A percentile compares a stretch with the other conserved stretches of the same genome.
phyloP scores from a whole-genome alignment of 2,888 invertebrate genomes.

The Podabrus alpinus region DNA sequence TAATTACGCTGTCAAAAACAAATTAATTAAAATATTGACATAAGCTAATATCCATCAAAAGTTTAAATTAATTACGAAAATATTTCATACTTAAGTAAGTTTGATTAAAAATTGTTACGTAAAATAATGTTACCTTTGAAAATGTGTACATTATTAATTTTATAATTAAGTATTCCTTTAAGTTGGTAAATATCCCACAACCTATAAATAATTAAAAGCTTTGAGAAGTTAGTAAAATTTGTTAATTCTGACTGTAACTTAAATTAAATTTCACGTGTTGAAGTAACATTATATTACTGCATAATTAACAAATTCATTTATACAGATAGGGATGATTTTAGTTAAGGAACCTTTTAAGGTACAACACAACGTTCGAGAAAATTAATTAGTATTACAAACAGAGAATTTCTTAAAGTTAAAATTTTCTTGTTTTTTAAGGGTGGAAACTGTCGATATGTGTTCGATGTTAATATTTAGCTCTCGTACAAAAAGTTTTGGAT shows the following conservation, averaged over 20 bases:
- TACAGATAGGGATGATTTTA: neutral
- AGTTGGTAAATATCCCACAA: slow-evolving; percentile 2
- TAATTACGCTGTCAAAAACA: neutral
- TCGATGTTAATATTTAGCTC: neutral
- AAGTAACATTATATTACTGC: neutral
- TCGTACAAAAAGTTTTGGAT: neutral
- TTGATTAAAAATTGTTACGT: neutral
- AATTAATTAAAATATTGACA: neutral
- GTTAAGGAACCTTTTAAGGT: neutral
- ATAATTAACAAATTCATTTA: neutral
- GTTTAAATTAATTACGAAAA: slow-evolving; percentile 1
- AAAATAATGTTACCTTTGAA: neutral
- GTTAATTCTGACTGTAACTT: neutral
- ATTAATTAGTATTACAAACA: neutral
- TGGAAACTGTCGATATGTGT: neutral
- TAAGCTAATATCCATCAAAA: neutral
- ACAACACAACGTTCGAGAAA: neutral
- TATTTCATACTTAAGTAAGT: neutral
- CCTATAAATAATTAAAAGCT: slow-evolving; percentile 2
- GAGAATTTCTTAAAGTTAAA: neutral
- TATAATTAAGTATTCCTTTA: neutral
- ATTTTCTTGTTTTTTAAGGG: neutral
- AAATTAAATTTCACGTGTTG: neutral
- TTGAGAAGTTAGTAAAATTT: neutral
- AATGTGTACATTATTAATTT: slow-evolving; percentile 3